Percentiles rank a stretch among this genome's conserved stretches.
phyloP scores from a whole-genome alignment of 2,888 invertebrate genomes.

The Tortricodes alternella region DNA sequence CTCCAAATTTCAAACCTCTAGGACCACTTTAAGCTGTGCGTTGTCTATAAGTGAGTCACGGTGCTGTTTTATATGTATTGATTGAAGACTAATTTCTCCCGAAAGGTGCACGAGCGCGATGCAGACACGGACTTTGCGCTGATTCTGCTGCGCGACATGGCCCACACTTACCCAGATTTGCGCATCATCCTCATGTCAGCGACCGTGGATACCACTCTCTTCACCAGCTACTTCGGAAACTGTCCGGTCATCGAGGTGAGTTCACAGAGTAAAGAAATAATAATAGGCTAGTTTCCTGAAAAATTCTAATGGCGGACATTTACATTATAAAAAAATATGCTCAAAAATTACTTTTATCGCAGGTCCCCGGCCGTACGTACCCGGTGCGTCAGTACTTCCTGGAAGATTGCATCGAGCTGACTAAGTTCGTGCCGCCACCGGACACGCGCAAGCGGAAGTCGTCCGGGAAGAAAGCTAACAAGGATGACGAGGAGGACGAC shows the following conservation, averaged over 20 bases:
- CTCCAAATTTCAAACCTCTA: too few species aligned
- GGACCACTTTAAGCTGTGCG: too few species aligned
- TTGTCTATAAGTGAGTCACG: too few species aligned
- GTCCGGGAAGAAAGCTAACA: constrained; percentile 75
- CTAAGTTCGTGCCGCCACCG: constrained; percentile 90
- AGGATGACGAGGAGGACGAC: constrained; percentile 83
- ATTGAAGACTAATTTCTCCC: neutral
- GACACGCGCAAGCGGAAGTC: constrained; percentile 88
- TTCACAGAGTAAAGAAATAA: too few species aligned
- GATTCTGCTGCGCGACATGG: constrained; percentile 97
- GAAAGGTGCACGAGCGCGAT: constrained; percentile 86
- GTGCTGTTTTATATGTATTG: too few species aligned
- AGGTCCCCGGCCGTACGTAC: constrained; percentile 91
- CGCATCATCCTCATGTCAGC: constrained; percentile 98
- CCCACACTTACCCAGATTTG: constrained; percentile 94
- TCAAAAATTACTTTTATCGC: too few species aligned
- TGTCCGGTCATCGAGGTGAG: constrained; percentile 92
- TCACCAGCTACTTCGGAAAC: constrained; percentile 94
- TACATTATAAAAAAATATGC: too few species aligned
- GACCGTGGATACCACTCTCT: constrained; percentile 96
- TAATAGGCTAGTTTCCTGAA: too few species aligned
- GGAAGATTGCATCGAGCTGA: constrained; percentile 95
- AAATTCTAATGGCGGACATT: too few species aligned
- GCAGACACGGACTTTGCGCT: constrained; percentile 98
- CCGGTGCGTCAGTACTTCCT: constrained; percentile 96